Evolutionary conservation across 2,113 vertebrate species (phyloP), one percentile per base, ranked within the genome.

Genomic region (Paradoxurus hermaphroditus): DNA sequence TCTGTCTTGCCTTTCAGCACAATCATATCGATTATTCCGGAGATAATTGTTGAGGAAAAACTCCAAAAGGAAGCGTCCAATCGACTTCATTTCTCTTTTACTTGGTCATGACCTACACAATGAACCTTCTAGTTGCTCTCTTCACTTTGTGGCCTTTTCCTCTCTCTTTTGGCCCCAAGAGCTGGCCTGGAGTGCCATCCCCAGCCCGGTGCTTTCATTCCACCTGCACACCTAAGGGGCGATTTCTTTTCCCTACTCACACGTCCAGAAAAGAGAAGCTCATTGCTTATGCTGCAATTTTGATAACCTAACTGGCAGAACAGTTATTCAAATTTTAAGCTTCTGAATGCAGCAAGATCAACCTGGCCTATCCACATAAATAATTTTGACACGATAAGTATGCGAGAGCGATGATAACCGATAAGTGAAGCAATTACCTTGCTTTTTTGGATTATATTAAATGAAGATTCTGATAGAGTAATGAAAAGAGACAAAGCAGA

Each of bases 401-500:
- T 99, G 99, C 73, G 96, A 98, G 98, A 98, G 98, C 9, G 98
- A 99, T 99, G 99, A 99, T 99, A 99, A 99, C 99, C 97, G 99
- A 99, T 99, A 99, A 99, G 99, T 99, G 98, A 99, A 99, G 98
- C 99, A 99, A 99, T 99, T 99, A 99, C 99, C 98, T 99, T 99
- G 99, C 98, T 99, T 99, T 99, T 99, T 98, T 98, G 99, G 98
- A 99, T 99, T 99, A 99, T 99, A 99, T 99, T 99, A 99, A 99
- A 99, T 99, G 99, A 99, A 99, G 99, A 99, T 99, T 99, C 98
- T 99, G 99, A 99, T 99, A 99, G 98, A 99, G 99, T 99, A 99
- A 99, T 99, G 98, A 99, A 99, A 99, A 99, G 98, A 99, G 99
- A 99, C 99, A 99, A 99, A 99, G 98, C 98, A 99, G 99, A 99